Evolutionary conservation across 1,140 invertebrate genomes (phyloP), one percentile per base, ranked within the genome.

Genomic region (Danaus plexippus): DNA sequence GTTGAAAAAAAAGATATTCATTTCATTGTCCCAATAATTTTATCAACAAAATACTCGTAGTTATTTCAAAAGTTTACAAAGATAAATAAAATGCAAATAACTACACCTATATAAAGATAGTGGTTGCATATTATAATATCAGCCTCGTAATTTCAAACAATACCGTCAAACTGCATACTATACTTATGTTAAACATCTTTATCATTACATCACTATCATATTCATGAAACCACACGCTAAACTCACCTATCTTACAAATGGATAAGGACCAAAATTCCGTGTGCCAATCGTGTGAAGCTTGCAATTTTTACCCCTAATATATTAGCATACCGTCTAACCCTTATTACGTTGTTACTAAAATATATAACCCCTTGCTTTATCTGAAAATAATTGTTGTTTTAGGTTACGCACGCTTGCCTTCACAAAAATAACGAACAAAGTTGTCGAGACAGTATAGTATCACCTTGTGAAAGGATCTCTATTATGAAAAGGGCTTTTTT

Each of bases 351-450:
- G 22, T 44, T 11, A 5, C n/a, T 57, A 67, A 55, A 56, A 67
- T 69, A 40, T 43, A 69, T 52, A 52, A 66, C 71, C 32, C 50
- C 44, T 47, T 61, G 61, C 51, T 42, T 43, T 15, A 18, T 11
- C 43, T 61, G 55, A 41, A 60, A 59, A 61, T 61, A 43, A 66
- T 47, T 46, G 53, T 57, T 47, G 47, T 43, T 44, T 47, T 46
- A 59, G 54, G 71, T 79, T 78, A 80, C 69, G 69, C 74, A 81
- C 82, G 85, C 75, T 81, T 85, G 82, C 80, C 71, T 87, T 80
- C 78, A 85, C 85, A 85, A 86, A 87, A 87, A 86, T 87, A 87
- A 87, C 85, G 83, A 87, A 82, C 71, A 61, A 60, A 63, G 52
- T 67, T 59, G 68, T 58, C 66, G 69, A 73, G 69, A 75, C 67